These are phyloP conservation scores for Archivesica marissinica DNA, from an alignment of 1,140 invertebrate genomes.

Conservation along the genomic window DNA sequence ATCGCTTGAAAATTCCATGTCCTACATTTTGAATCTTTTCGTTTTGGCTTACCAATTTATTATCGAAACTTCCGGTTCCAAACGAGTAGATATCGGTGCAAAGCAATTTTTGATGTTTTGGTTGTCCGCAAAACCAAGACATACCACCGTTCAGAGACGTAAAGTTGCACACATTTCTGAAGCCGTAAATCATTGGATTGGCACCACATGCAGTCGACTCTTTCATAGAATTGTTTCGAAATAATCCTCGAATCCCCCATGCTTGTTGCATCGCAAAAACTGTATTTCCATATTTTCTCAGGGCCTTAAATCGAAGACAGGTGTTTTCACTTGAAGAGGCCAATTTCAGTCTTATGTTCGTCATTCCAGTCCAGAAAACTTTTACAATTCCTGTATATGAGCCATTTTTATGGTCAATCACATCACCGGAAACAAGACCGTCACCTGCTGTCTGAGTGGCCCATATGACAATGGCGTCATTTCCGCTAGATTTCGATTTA, in stretches of 20 bases:
- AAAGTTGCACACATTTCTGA: conserved; percentile 37
- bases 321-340: conserved; percentile 36
- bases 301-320: conserved; percentile 27
- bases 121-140: conserved; percentile 52
- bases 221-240: neutral
- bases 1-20: neutral
- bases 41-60: neutral
- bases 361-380: conserved; percentile 34
- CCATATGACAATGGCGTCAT: conserved; percentile 33
- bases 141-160: conserved; percentile 38
- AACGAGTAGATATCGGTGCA: conserved; percentile 39
- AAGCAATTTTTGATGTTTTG: neutral
- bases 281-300: conserved; percentile 13
- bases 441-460: conserved; percentile 10
- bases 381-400: conserved; percentile 35
- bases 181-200: conserved; percentile 1
- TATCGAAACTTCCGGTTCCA: neutral
- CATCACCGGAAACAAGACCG: conserved; percentile 34
- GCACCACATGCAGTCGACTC: conserved; percentile 33
- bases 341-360: conserved; percentile 10
- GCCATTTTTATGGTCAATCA: conserved; percentile 55
- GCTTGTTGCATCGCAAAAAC: conserved; percentile 16
- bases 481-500: neutral
- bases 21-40: conserved; percentile 23
- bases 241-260: conserved; percentile 35